Percentiles rank a stretch among this genome's conserved stretches.
phyloP scores from a whole-genome alignment of 2,113 vertebrate species.

The Elephantulus edwardii region DNA sequence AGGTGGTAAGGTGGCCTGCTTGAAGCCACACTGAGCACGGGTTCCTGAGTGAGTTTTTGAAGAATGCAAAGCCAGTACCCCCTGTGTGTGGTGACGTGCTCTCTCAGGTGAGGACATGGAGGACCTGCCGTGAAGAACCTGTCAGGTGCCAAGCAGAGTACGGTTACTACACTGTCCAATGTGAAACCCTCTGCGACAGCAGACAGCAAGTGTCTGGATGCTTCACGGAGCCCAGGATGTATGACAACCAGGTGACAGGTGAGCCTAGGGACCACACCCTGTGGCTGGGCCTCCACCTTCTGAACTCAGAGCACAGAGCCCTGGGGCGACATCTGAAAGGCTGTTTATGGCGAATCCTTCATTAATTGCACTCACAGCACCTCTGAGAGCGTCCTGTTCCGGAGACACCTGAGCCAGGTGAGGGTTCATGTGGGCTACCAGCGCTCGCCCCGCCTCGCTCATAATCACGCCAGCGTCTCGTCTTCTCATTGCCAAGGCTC shows the following conservation, averaged over 20 bases:
- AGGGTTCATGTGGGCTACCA: rapidly evolving
- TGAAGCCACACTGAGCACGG: rapidly evolving
- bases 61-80: background rate
- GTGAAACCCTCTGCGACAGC: background rate
- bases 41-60: background rate
- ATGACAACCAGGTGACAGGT: background rate
- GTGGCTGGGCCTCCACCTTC: background rate
- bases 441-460: no score
- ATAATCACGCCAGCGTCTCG: no score
- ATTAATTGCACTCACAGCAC: no score
- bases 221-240: background rate
- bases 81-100: background rate
- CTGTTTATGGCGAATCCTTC: background rate
- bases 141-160: slow-evolving; percentile 37
- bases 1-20: background rate
- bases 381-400: background rate
- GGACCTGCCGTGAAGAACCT: background rate
- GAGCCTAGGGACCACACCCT: background rate
- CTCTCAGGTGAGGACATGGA: background rate
- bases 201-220: background rate
- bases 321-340: no score
- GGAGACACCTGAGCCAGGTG: rapidly evolving
- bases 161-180: background rate
- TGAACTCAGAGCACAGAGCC: background rate
- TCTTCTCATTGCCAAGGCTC: no score